Evolutionary conservation across 92 coral and sea anemone genomes (phyloP).

Genomic region (Blastomussa wellsi): DNA sequence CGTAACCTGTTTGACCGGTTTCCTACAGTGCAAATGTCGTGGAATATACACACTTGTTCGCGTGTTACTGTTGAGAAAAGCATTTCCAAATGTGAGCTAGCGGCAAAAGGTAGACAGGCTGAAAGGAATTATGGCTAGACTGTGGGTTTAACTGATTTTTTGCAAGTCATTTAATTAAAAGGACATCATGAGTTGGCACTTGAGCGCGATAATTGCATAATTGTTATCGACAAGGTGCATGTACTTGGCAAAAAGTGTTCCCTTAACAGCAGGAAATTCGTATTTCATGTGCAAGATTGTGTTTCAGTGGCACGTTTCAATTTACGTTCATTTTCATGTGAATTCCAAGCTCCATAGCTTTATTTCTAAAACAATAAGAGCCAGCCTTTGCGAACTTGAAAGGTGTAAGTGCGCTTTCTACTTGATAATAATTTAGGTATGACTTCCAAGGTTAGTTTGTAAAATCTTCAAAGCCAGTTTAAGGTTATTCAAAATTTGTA

Average conservation of each 20-base stretch:
- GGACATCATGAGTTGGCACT: background rate
- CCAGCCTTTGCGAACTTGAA: background rate
- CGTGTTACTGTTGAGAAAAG: background rate
- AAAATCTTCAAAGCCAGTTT: background rate
- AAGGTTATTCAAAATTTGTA: background rate
- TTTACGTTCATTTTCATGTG: background rate
- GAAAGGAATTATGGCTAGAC: background rate
- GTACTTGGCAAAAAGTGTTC: background rate
- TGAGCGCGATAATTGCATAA: slow-evolving; percentile 15
- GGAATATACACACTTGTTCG: background rate
- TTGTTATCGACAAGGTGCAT: background rate
- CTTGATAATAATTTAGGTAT: too few species aligned
- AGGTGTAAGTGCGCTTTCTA: background rate
- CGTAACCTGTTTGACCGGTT: background rate
- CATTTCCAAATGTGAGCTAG: background rate
- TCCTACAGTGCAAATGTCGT: background rate
- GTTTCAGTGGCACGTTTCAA: slow-evolving; percentile 14
- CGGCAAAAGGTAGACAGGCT: background rate
- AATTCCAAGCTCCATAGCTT: background rate
- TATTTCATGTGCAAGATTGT: background rate
- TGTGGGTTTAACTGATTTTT: background rate
- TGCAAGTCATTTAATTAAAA: background rate
- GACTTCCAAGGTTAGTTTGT: background rate
- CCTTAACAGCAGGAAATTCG: slow-evolving; percentile 13
- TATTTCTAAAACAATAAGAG: background rate